Evolutionary conservation across 1,140 invertebrate genomes (phyloP), one percentile per base, ranked within the genome.

Genomic region (Zaprionus camerounensis): DNA sequence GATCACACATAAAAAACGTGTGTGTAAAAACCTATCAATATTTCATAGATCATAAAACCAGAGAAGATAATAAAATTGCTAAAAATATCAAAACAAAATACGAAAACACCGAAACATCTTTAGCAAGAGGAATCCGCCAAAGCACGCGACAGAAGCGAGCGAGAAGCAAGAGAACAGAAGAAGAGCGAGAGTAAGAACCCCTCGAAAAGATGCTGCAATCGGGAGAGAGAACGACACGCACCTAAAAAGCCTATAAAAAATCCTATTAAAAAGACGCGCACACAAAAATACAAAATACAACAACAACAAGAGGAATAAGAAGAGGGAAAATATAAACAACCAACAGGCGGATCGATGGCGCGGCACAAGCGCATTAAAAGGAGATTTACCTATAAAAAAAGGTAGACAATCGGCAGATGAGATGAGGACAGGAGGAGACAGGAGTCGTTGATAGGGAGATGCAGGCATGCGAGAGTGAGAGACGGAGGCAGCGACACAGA

Each of bases 351-450:
- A 88, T 81, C 81, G 75, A 69, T 59, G 71, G 57, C 36, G 70
- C 59, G 82, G 75, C 75, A 85, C 82, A 85, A 84, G 82, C 78
- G 77, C 74, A 82, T 86, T 87, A 88, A 83, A 87, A 73, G 73
- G 28, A 87, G 85, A 88, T 90, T 90, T 90, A 84, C 85, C 85
- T 85, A 90, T 88, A 80, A 90, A 88, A 85, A 81, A 79, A 78
- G 78, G 71, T 76, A 84, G 81, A 67, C 58, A 71, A 66, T 51
- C 78, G 67, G 73, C 67, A 77, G 71, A 87, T 78, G 78, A 81
- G 76, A 80, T 36, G 76, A 53, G 75, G 38, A 71, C 61, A 71
- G 66, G 65, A 55, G 80, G 67, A 63, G 36, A 24, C 46, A 51
- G 46, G 46, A 77, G 69, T 38, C 34, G 68, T 7, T 76, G 83